Percentiles rank a stretch among this genome's conserved stretches.
Conservation (phyloP, 2,797 vertebrate species). For the Premnoplex brunnescens region DNA sequence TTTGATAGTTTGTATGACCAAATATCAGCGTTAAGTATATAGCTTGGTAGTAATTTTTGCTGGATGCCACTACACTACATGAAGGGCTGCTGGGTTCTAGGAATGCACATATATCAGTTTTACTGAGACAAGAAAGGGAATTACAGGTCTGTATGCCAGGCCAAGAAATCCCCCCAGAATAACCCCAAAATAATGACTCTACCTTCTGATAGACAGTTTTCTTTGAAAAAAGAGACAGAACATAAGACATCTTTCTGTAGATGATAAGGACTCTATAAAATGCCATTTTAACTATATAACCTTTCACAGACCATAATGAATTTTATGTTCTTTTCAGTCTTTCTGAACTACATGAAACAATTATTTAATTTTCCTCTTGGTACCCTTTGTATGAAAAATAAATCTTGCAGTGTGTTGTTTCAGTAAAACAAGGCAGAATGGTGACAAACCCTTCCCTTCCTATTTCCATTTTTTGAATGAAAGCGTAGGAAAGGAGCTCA, state of each 20-base stretch:
- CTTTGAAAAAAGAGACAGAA: background rate
- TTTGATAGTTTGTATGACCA: background rate
- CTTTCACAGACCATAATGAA: background rate
- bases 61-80: background rate
- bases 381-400: background rate
- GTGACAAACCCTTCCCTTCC: background rate
- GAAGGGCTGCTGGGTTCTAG: background rate
- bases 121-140: background rate
- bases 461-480: background rate
- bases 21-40: background rate
- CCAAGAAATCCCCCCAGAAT: background rate
- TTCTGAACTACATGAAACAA: background rate
- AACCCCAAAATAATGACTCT: background rate
- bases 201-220: background rate
- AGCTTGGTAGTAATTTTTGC: background rate
- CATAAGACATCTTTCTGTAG: background rate
- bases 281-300: background rate
- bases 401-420: background rate
- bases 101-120: background rate
- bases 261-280: background rate
- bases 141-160: background rate
- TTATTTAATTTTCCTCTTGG: background rate
- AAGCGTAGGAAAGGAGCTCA: slow-evolving; percentile 7
- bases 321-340: background rate
- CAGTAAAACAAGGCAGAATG: background rate